phyloP scores from a whole-genome alignment of 2,113 vertebrate genomes.

The Rana temporaria region DNA sequence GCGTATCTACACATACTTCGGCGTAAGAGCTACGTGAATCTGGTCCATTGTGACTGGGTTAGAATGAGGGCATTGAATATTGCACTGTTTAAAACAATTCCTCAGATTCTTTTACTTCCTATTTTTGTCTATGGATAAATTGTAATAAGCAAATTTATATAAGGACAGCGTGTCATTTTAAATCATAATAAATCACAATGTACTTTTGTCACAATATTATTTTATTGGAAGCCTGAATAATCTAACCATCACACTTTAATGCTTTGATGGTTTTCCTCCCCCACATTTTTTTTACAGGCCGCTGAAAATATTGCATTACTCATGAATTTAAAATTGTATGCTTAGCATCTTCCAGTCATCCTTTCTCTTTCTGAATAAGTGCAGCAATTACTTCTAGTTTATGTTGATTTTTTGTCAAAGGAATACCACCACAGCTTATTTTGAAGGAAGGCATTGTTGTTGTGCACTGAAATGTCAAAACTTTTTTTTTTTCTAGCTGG shows the following conservation, averaged over 20 bases:
- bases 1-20: too few relatives aligned
- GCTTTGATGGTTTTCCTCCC: slow-evolving; percentile 41
- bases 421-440: too few relatives aligned
- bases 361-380: not conserved
- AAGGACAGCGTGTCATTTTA: slow-evolving; percentile 30
- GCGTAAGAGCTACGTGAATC: too few relatives aligned
- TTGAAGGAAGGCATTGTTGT: too few relatives aligned
- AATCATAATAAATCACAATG: slow-evolving; percentile 41
- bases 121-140: not conserved
- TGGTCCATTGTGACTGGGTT: too few relatives aligned
- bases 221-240: slow-evolving; percentile 45
- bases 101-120: too few relatives aligned
- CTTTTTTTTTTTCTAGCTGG: too few relatives aligned
- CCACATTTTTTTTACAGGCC: slow-evolving; percentile 40
- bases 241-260: slow-evolving; percentile 38
- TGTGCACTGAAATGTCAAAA: too few relatives aligned
- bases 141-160: not conserved
- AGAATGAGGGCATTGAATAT: too few relatives aligned
- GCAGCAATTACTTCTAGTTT: not conserved
- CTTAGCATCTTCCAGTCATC: slow-evolving; percentile 1
- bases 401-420: not conserved
- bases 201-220: slow-evolving; percentile 51
- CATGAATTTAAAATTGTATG: slow-evolving; percentile 32
- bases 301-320: slow-evolving; percentile 50
- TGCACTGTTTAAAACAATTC: too few relatives aligned